A percentile compares a stretch with the other conserved stretches of the same genome.
phyloP scores from a whole-genome alignment of 2,888 invertebrate species.

The Amphipyra tragopoginis region DNA sequence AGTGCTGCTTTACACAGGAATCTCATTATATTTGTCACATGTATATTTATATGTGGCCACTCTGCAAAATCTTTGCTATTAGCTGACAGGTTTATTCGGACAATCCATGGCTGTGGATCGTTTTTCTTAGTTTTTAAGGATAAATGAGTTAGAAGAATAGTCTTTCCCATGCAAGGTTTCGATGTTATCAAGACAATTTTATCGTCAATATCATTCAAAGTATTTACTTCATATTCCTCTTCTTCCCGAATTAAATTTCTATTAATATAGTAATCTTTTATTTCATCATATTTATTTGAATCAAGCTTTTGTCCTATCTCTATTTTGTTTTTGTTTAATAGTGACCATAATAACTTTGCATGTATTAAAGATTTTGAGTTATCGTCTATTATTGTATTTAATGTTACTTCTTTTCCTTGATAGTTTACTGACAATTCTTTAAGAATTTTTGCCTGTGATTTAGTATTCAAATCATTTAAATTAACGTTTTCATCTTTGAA shows the following conservation, averaged over 20 bases:
- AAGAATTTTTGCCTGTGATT: conserved; percentile 57
- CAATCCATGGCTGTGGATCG: conserved; percentile 62
- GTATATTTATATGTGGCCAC: conserved; percentile 52
- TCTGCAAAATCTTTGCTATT: conserved; percentile 53
- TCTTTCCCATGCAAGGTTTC: conserved; percentile 65
- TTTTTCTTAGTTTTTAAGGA: conserved; percentile 61
- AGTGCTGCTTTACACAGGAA: conserved; percentile 63
- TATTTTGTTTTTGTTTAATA: conserved; percentile 59
- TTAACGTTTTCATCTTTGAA: conserved; percentile 53
- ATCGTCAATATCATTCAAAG: conserved; percentile 60
- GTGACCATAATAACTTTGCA: conserved; percentile 54
- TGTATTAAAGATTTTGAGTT: conserved; percentile 53
- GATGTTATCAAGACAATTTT: conserved; percentile 60
- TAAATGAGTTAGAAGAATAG: conserved; percentile 64
- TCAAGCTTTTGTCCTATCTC: conserved; percentile 61
- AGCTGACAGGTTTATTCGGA: conserved; percentile 60
- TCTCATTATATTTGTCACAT: conserved; percentile 41
- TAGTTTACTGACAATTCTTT: conserved; percentile 54
- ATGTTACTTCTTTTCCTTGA: conserved; percentile 59
- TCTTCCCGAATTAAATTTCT: conserved; percentile 52
- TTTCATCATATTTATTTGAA: conserved; percentile 57
- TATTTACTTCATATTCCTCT: conserved; percentile 52
- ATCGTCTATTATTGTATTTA: conserved; percentile 55
- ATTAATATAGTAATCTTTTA: conserved; percentile 59
- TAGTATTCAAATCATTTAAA: conserved; percentile 51